Evolutionary conservation across 2,888 invertebrate species (phyloP), one percentile per base, ranked within the genome.

Genomic region (Cephus sareptanus): DNA sequence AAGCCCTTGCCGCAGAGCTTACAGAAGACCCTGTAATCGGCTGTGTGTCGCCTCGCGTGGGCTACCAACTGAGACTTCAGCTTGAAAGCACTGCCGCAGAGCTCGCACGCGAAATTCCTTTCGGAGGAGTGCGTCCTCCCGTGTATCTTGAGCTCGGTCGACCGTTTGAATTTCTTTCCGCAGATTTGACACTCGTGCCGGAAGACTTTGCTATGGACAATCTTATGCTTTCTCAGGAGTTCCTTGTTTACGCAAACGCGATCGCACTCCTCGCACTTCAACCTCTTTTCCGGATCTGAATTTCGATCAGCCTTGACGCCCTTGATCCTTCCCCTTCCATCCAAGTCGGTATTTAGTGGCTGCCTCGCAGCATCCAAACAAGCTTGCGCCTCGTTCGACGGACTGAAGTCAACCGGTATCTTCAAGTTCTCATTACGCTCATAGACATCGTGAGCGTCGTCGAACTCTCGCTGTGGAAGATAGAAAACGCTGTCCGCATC

Each of bases 181-280:
- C 93, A 93, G 89, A 93, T 92, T 12, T 93, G 90, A 80, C 93
- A 93, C 4, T 93, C 93, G 84, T 93, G 93, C 3, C 92, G 93
- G 84, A 91, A 92, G 83, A 92, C 93, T 92, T 92, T 93, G 81
- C 93, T 93, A 82, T 92, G 91, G 88, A 93, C 91, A 33, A 93
- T 92, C 33, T 93, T 92, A 80, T 94, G 94, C 0, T 92, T 93
- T 81, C 94, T 93, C 83, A 93, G 85, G 4, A 92, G 92, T 76
- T 92, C 90, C 76, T 92, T 92, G 79, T 92, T 93, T 82, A 92
- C 92, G 81, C 93, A 93, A 11, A 92, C 91, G 81, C 90, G 90
- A 81, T 93, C 93, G 85, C 93, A 93, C 82, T 92, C 93, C 83
- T 93, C 93, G 83, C 93, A 93, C 1, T 92, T 91, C 1, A 91